These are phyloP conservation scores for Myotis daubentonii DNA, from an alignment of 2,797 vertebrate genomes.

Conservation along the genomic window DNA sequence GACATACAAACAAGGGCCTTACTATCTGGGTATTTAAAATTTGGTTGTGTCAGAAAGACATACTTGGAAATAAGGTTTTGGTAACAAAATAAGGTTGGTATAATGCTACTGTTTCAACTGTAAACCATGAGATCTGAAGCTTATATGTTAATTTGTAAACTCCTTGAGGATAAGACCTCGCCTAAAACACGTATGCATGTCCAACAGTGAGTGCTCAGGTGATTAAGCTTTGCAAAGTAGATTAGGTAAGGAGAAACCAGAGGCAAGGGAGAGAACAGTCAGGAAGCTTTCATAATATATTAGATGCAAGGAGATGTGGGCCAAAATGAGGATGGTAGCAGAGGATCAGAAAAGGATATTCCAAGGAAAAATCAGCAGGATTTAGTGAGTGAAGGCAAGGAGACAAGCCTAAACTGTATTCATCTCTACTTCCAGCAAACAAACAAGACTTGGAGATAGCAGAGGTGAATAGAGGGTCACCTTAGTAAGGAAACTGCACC, in stretches of 20 bases:
- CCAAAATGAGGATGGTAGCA: conserved; percentile 27
- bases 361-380: conserved; percentile 15
- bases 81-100: conserved; percentile 47
- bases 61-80: conserved; percentile 15
- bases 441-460: conserved; percentile 1
- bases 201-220: neutral
- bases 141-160: conserved; percentile 54
- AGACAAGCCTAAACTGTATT: conserved; percentile 16
- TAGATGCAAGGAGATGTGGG: neutral
- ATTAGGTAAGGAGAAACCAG: conserved; percentile 15
- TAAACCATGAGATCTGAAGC: conserved; percentile 28
- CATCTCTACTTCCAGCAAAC: conserved; percentile 49
- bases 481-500: neutral
- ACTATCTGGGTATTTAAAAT: conserved; percentile 39
- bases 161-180: conserved; percentile 17
- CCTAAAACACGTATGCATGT: conserved; percentile 45
- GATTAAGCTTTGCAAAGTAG: conserved; percentile 33
- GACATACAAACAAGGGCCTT: neutral
- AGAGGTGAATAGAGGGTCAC: neutral
- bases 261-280: neutral
- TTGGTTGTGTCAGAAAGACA: neutral
- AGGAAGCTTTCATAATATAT: conserved; percentile 43
- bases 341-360: conserved; percentile 1
- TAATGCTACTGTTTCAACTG: conserved; percentile 8
- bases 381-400: conserved; percentile 35